Conservation (phyloP, 1,140 invertebrate genomes). For the Streblospio benedicti region DNA sequence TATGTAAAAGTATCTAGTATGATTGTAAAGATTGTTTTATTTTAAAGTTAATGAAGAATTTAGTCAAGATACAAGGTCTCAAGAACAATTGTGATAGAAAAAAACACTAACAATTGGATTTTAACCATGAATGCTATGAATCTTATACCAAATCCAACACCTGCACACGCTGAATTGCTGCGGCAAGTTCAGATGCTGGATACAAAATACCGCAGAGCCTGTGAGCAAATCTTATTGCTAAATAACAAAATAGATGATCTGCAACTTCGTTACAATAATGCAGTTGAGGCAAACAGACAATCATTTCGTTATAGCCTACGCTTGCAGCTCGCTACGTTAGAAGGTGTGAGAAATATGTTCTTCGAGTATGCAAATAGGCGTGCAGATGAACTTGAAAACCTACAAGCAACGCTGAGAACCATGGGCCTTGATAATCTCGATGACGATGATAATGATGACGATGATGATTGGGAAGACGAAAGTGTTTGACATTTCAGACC, state of each 20-base stretch:
- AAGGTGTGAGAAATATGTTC: constrained; percentile 11
- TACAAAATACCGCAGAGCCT: constrained; percentile 4
- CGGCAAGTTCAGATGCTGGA: constrained; percentile 1
- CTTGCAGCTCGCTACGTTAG: constrained; percentile 1
- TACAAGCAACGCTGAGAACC: not conserved
- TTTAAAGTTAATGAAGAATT: too few relatives aligned
- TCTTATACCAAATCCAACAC: too few relatives aligned
- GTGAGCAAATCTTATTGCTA: constrained; percentile 6
- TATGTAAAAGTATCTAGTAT: too few relatives aligned
- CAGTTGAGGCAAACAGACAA: not conserved
- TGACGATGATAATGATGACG: too few relatives aligned
- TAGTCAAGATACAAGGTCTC: too few relatives aligned
- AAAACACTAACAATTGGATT: too few relatives aligned
- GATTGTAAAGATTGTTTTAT: too few relatives aligned
- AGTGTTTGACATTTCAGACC: too few relatives aligned
- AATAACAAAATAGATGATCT: constrained; percentile 8
- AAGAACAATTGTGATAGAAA: too few relatives aligned
- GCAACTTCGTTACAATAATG: constrained; percentile 3
- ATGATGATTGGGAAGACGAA: too few relatives aligned
- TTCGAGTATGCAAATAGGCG: constrained; percentile 7
- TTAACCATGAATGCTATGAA: too few relatives aligned
- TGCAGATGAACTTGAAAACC: constrained; percentile 3
- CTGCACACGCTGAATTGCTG: too few relatives aligned
- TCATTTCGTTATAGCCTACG: constrained; percentile 4
- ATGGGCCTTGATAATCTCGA: not conserved